Percentiles rank a stretch among this genome's conserved stretches.
phyloP scores from a whole-genome alignment of 2,888 invertebrate species.

The Chesias legatella region DNA sequence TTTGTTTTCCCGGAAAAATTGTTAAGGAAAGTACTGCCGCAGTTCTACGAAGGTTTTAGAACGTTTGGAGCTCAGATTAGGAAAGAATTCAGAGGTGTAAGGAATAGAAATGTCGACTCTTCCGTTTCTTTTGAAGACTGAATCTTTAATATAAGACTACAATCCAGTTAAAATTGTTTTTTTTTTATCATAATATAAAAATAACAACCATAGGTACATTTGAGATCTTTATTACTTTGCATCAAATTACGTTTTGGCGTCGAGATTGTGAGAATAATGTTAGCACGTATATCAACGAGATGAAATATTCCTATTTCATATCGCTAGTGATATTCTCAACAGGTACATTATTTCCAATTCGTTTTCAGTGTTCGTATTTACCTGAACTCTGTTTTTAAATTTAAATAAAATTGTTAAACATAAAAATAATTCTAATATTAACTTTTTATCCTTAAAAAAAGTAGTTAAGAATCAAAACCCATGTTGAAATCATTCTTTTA shows the following conservation, averaged over 20 bases:
- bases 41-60: slow-evolving; percentile 64
- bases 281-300: slow-evolving; percentile 41
- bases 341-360: slow-evolving; percentile 7
- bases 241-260: neutral
- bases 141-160: slow-evolving; percentile 4
- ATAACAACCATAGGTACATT: neutral
- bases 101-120: neutral
- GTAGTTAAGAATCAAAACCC: too few species aligned
- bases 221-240: slow-evolving; percentile 8
- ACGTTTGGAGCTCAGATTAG: slow-evolving; percentile 51
- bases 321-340: slow-evolving; percentile 9
- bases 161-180: slow-evolving; percentile 1
- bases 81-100: slow-evolving; percentile 43
- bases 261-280: slow-evolving; percentile 1
- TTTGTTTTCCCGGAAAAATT: slow-evolving; percentile 83
- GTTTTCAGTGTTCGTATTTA: neutral
- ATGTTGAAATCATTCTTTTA: too few species aligned
- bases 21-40: slow-evolving; percentile 48
- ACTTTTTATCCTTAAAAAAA: too few species aligned
- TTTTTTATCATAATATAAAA: slow-evolving; percentile 8
- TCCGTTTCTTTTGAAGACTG: slow-evolving; percentile 5
- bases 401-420: too few species aligned
- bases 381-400: neutral
- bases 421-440: too few species aligned
- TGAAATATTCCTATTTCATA: slow-evolving; percentile 31